Conservation (phyloP, 2,888 invertebrate species). For the Agrenia bidenticulata region DNA sequence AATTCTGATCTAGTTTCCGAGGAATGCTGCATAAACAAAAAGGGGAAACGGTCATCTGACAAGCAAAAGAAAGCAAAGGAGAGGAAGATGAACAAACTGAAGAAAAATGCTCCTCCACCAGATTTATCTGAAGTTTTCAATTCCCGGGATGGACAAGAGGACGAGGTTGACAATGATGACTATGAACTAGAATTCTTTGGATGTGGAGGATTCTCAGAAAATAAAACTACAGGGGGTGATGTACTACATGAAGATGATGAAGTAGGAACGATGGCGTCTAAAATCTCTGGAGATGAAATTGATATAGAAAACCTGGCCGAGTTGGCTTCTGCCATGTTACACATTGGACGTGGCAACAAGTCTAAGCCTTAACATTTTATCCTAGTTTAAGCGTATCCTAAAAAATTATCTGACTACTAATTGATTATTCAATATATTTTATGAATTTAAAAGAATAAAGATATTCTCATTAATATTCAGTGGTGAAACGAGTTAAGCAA, state of each 20-base stretch:
- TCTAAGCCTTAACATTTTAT: no score
- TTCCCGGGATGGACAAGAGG: conserved; percentile 1
- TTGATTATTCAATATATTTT: no score
- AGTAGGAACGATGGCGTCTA: conserved; percentile 7
- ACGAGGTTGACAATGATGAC: conserved; percentile 17
- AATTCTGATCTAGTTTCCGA: not conserved
- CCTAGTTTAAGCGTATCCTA: no score
- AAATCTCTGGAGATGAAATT: conserved; percentile 6
- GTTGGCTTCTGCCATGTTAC: conserved; percentile 25
- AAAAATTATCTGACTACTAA: no score
- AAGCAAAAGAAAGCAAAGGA: conserved; percentile 10
- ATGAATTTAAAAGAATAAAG: no score
- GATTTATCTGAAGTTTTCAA: conserved; percentile 22
- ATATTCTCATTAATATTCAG: no score
- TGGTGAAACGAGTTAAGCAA: no score
- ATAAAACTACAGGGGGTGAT: conserved; percentile 14
- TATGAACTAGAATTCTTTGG: conserved; percentile 34
- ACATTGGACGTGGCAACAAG: conserved; percentile 4
- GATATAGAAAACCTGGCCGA: conserved; percentile 42
- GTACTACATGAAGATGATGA: conserved; percentile 20
- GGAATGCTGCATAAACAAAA: conserved; percentile 9
- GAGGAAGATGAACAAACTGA: not conserved
- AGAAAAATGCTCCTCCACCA: conserved; percentile 3
- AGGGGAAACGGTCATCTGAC: conserved; percentile 18
- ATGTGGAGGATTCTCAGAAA: conserved; percentile 31